phyloP scores from a whole-genome alignment of 2,797 vertebrate species.

The Sebastes matsubarae region DNA sequence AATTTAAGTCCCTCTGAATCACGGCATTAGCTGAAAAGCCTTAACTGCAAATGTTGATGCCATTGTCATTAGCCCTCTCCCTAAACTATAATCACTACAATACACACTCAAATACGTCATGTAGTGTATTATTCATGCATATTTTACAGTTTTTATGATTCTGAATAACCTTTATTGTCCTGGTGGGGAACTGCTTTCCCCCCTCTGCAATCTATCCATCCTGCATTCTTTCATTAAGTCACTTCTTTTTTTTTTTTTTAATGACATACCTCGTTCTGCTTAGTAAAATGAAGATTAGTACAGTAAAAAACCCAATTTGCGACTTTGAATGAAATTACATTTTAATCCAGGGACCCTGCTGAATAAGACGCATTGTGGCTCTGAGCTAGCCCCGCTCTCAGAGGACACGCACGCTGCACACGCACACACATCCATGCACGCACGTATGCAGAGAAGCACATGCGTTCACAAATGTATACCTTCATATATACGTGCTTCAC shows the following conservation, averaged over 20 bases:
- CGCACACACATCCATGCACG: neutral
- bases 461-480: conserved; percentile 25
- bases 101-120: neutral
- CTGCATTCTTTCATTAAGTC: conserved; percentile 79
- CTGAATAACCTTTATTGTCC: conserved; percentile 56
- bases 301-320: conserved; percentile 82
- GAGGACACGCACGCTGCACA: conserved; percentile 38
- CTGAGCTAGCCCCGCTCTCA: conserved; percentile 62
- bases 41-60: conserved; percentile 24
- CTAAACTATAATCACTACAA: conserved; percentile 12
- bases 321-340: conserved; percentile 84
- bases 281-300: conserved; percentile 83
- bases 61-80: conserved; percentile 8
- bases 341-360: conserved; percentile 81
- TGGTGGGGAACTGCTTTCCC: conserved; percentile 23
- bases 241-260: conserved; percentile 61
- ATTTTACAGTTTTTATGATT: conserved; percentile 50
- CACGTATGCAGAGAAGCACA: neutral
- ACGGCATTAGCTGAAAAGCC: conserved; percentile 2
- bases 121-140: conserved; percentile 28
- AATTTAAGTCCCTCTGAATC: conserved; percentile 6
- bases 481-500: conserved; percentile 11
- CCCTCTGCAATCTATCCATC: conserved; percentile 67
- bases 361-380: conserved; percentile 80
- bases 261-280: conserved; percentile 77